Base-by-base conservation (phyloP, 2,888 invertebrate species). In the Lasioglossum villosulum region DNA sequence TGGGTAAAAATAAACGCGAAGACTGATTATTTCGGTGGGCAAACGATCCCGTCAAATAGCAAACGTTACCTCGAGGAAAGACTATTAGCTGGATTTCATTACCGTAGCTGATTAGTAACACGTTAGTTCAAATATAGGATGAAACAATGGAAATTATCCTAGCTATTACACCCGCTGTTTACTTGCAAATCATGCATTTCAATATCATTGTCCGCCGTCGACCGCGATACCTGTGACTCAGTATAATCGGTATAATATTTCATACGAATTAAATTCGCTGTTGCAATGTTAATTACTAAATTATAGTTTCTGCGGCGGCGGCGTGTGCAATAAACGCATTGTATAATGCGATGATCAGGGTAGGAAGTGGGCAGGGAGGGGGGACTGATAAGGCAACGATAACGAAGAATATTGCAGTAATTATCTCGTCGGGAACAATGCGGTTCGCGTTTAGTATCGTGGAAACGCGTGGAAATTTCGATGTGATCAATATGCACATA, bases 401-500 rank as follows among this genome's bases (percentile, higher is more conserved):
- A 71, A 63, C 70, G 63, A 48, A 63, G 63, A 75, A 74, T 59
- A 42, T 48, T 14, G 42, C 16, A 23, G 19, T 73, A 73, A 82
- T 83, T 83, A 73, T 68, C 16, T 37, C 12, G n/a, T 30, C 16
- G n/a, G 16, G 45, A 79, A 75, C 34, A 63, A 30, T 48, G 37
- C 77, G 2, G 4, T 2, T 4, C 30, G 23, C 72, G 59, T 37
- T 48, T 70, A 59, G 16, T 71, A 45, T n/a, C 27, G 37, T 8
- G 52, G 23, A 56, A 56, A 23, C 23, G 23, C 70, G 16, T 10
- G 6, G 63, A 78, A 84, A 70, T 80, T 75, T 75, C 75, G 39
- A 45, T 75, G 27, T 34, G 77, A 85, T 82, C 82, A 68, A 74
- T 86, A 82, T 76, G 66, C 71, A 23, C 63, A 72, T 72, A 81